Base-by-base conservation (phyloP, 2,113 vertebrate species). In the Pantherophis guttatus region DNA sequence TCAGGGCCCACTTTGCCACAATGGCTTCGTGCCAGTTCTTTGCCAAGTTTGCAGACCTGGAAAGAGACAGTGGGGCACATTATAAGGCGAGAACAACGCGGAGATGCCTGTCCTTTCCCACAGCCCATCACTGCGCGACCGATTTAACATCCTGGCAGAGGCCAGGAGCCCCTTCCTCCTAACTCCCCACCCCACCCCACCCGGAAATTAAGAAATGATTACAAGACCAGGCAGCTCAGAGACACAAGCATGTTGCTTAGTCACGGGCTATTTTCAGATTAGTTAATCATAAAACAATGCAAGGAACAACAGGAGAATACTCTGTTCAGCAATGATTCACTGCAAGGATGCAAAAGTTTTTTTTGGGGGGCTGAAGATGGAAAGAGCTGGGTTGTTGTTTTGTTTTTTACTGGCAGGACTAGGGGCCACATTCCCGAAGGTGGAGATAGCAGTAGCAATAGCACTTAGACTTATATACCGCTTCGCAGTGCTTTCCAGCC, bases 171-270 rank as follows among this genome's bases (percentile, higher is more conserved):
- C 95, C 44, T 55, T 10, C 91, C 24, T 94, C 86, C 90, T 90
- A 93, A 94, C 93, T 93, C 89, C 92, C 10, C 57, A 98, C 97
- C 97, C 94, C 95, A 86, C 1, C 95, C 97, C 97, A 98, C 97
- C 96, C 98, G 98, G 98, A 98, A 98, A 97, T 97, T 94, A 97
- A 97, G 97, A 97, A 97, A 98, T 96, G 95, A 93, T 96, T 97
- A 97, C 94, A 52, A 97, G 96, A 95, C 5, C 2, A 21, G 96
- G 97, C 95, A 94, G 89, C 93, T 96, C 93, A 97, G 96, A 97
- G 96, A 97, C 94, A 1, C 3, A 93, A 94, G 93, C 93, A 95
- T 94, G 97, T 96, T 97, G 97, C 95, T 95, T 93, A 96, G 97
- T 98, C 98, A 97, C 97, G 96, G 94, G 95, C 86, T 94, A 95